Base-by-base conservation (phyloP, 2,113 vertebrate genomes). In the Hiodon alosoides region DNA sequence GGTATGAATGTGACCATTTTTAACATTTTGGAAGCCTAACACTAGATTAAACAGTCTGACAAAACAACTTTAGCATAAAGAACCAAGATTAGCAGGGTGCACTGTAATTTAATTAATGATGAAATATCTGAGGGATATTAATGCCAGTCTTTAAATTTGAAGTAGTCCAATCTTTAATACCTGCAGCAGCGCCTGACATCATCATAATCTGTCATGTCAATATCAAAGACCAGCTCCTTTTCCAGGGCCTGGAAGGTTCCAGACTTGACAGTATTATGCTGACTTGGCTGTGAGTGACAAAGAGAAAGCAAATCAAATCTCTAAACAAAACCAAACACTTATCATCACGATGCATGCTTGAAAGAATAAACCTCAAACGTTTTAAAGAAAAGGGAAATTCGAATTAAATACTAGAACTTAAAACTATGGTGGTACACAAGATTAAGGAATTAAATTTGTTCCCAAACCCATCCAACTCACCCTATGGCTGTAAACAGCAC, bases 181-280 rank as follows among this genome's bases (percentile, higher is more conserved):
- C 95, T 98, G 93, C 96, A 99, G 77, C 96, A 98, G 69, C 84
- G 90, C 79, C 97, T 90, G 78, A 99, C 96, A 0, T 98, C 97
- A 0, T 99, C 95, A 2, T 99, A 99, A 85, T 99, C 97, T 0
- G 95, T 99, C 96, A 99, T 98, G 74, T 98, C 97, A 0, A 99
- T 98, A 85, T 99, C 97, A 77, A 98, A 98, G 11, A 98, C 96
- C 79, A 98, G 89, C 84, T 99, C 96, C 82, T 99, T 99, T 85
- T 97, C 95, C 81, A 94, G 91, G 0, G 97, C 94, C 81, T 98
- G 95, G 87, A 99, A 98, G 67, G 90, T 90, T 9, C 95, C 95
- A 3, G 94, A 88, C 77, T 94, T 98, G 78, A 99, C 93, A 0
- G 94, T 92, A 88, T 94, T 98, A 86, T 95, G 95, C 71, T 97